Conservation (phyloP, 2,888 invertebrate genomes). For the Lasioglossum vierecki region DNA sequence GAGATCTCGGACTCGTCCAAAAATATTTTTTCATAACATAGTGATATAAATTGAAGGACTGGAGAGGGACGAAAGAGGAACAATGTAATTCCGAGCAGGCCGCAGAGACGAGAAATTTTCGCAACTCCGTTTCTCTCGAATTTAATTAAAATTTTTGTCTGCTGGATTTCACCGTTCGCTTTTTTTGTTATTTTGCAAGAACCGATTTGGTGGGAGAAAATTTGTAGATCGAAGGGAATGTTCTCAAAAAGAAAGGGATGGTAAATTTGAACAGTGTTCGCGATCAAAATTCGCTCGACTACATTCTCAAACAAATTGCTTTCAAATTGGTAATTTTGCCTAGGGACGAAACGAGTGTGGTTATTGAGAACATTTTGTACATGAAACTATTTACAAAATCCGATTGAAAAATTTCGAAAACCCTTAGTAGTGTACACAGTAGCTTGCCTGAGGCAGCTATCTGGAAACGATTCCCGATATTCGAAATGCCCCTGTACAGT, state of each 20-base stretch:
- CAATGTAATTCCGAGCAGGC: constrained; percentile 51
- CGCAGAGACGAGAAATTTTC: constrained; percentile 43
- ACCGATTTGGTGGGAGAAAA: constrained; percentile 1
- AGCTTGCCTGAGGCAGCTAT: background rate
- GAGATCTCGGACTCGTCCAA: background rate
- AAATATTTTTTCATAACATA: constrained; percentile 39
- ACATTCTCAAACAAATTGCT: background rate
- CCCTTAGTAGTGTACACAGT: background rate
- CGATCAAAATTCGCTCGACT: background rate
- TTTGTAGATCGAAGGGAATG: background rate
- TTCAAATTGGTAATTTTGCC: background rate
- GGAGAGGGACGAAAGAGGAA: background rate
- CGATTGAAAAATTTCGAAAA: background rate
- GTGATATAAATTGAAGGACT: constrained; percentile 40
- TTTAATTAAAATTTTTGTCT: constrained; percentile 54
- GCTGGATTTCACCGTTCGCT: background rate
- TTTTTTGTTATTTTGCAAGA: background rate
- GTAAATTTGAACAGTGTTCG: background rate
- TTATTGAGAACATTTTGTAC: background rate
- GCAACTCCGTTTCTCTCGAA: constrained; percentile 43
- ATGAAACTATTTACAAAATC: background rate
- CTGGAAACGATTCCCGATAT: background rate
- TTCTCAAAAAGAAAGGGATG: background rate
- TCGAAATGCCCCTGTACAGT: background rate
- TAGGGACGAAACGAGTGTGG: background rate